Base-by-base conservation (phyloP, 1,140 invertebrate genomes). In the Aphidius gifuensis region DNA sequence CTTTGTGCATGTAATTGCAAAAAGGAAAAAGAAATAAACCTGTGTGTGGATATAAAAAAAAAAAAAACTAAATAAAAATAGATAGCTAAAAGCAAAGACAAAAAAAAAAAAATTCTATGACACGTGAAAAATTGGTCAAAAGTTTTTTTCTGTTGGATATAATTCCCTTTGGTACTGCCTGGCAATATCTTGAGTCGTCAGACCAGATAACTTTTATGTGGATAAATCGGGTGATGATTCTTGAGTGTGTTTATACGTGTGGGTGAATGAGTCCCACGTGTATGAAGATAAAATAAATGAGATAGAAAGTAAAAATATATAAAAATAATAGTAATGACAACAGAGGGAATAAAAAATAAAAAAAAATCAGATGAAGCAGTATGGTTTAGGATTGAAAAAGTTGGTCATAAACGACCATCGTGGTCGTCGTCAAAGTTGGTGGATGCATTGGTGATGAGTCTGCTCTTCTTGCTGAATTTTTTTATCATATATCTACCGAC, bases 371-470 rank as follows among this genome's bases (percentile, higher is more conserved):
- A 5, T 9, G 42, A 42, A n/a, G 11, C 39, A 42, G 66, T 68
- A 64, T 16, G 43, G 55, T 42, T 50, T 45, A 55, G 66, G 64
- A 71, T 71, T 71, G 69, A 64, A 46, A 68, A 69, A 71, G 64
- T 71, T 71, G 64, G 43, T 9, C 9, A 56, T 21, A 50, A 63
- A 59, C 61, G 61, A 59, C 1, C 40, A 9, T 42, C 39, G 53
- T 55, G 40, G 4, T 32, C 4, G 23, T 32, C 23, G 23, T 32
- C 23, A 32, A 32, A 32, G 23, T 32, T 32, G 1, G 23, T 32
- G 23, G 23, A 32, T 32, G 23, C 23, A 32, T 32, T 32, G 11
- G 38, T 55, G 53, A 43, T 53, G 46, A 51, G 49, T 43, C 51
- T 60, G 58, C 58, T 60, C 45, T 23, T 53, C 48, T 50, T 42